Percentiles rank a stretch among this genome's conserved stretches.
Evolutionary conservation across 92 coral and sea anemone species (phyloP).

Genomic region (Montipora capitata): DNA sequence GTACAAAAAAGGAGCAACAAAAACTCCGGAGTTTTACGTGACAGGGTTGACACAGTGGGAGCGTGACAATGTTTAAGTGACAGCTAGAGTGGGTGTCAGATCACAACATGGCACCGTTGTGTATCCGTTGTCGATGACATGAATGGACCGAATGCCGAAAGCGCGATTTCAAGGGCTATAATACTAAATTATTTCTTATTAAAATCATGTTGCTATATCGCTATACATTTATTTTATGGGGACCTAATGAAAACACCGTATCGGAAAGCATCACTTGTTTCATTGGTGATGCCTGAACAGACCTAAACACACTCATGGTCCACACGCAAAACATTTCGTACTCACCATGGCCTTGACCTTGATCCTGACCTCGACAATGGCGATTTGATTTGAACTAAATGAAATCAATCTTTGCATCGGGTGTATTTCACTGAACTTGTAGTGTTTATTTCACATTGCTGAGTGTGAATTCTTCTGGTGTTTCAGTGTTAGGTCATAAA

Average conservation of each 20-base stretch:
- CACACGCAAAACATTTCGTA: too few species aligned
- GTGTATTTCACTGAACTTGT: slow-evolving; percentile 48
- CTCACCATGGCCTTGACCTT: too few species aligned
- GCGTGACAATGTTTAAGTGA: not conserved
- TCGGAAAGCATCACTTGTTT: slow-evolving; percentile 19
- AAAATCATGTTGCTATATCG: slow-evolving; percentile 20
- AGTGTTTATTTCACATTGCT: slow-evolving; percentile 38
- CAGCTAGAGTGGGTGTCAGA: slow-evolving; percentile 28
- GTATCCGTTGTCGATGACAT: slow-evolving; percentile 14
- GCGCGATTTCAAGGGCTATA: slow-evolving; percentile 39
- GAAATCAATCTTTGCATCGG: slow-evolving; percentile 25
- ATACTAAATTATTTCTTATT: slow-evolving; percentile 24
- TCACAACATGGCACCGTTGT: slow-evolving; percentile 38
- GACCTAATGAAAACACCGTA: not conserved
- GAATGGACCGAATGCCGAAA: slow-evolving; percentile 35
- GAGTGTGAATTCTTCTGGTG: slow-evolving; percentile 41
- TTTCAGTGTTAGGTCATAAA: slow-evolving; percentile 38
- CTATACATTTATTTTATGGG: slow-evolving; percentile 12
- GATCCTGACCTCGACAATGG: slow-evolving; percentile 6
- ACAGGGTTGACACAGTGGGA: too few species aligned
- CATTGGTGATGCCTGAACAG: slow-evolving; percentile 12
- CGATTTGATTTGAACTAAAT: slow-evolving; percentile 37
- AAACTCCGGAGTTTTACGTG: too few species aligned
- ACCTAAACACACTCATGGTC: not conserved
- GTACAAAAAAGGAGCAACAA: not conserved